Conservation (phyloP, 1,140 invertebrate species). For the Aphidius ervi region DNA sequence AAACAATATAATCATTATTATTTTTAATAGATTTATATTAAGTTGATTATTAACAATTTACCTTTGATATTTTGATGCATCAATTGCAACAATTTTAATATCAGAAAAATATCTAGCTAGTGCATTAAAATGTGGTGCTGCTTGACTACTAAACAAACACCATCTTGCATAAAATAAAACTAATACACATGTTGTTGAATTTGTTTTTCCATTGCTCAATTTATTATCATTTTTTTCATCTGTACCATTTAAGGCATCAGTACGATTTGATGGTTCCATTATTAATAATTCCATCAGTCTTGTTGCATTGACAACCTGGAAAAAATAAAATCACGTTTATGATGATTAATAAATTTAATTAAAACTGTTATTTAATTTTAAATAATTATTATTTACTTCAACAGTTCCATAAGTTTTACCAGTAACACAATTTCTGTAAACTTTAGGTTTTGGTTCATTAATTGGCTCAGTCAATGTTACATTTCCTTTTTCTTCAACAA, state of each 20-base stretch:
- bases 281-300: conserved; percentile 55
- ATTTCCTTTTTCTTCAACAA: conserved; percentile 1
- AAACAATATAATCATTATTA: conserved; percentile 7
- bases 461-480: conserved; percentile 9
- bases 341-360: conserved; percentile 11
- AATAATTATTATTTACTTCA: conserved; percentile 33
- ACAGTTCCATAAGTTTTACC: conserved; percentile 43
- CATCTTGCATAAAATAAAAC: conserved; percentile 85
- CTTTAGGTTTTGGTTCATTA: conserved; percentile 16
- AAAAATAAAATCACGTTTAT: conserved; percentile 18
- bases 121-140: conserved; percentile 87
- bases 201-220: conserved; percentile 40
- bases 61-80: conserved; percentile 80
- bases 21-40: conserved; percentile 4
- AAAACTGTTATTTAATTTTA: background rate
- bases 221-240: conserved; percentile 19
- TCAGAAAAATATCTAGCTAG: conserved; percentile 79
- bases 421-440: conserved; percentile 36
- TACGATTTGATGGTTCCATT: conserved; percentile 51
- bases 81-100: conserved; percentile 83
- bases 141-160: conserved; percentile 85
- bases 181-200: conserved; percentile 68
- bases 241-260: conserved; percentile 31
- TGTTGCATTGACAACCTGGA: conserved; percentile 58
- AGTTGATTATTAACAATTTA: conserved; percentile 36